Base-by-base conservation (phyloP, 1,140 invertebrate species). In the Rhyacophila brunnea region DNA sequence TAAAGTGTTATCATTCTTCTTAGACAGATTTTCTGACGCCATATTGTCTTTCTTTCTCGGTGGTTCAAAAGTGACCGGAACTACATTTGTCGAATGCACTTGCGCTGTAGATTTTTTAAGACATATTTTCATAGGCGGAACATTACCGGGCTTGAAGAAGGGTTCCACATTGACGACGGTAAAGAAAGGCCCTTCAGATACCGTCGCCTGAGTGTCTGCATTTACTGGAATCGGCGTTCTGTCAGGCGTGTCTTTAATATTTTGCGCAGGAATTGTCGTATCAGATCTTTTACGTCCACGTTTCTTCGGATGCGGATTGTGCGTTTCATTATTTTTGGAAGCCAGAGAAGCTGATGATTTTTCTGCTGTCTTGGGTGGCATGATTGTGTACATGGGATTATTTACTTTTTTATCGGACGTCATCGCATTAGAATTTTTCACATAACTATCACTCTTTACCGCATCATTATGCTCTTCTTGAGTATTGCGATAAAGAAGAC, bases 131-230 rank as follows among this genome's bases (percentile, higher is more conserved):
- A 28, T 28, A 28, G 23, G 23, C 23, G 23, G 23, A 28, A 28
- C 23, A 9, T 28, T 28, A 9, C 23, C 23, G 10, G 23, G 14
- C n/a, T 54, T 23, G n/a, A 54, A 54, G 14, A 58, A 48, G 18
- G 62, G 58, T 35, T 65, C 62, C 11, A 65, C 34, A 46, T 65
- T 65, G 9, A 60, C 36, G 45, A 57, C 57, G 34, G 62, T 65
- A 20, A 57, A 62, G 17, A 51, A 60, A 54, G 23, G 9, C 9
- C 23, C 23, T 5, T 28, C 23, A 9, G 23, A 5, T 9, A 28
- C 23, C 23, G 3, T 3, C 9, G 3, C 4, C 23, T 28, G 23
- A 28, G 4, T 28, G 3, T 28, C 23, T 28, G 4, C 23, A 9
- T 28, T 9, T 28, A 5, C 9, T 5, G 4, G 9, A 28, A 9